Conservation (phyloP, 2,113 vertebrate species). For the Entomyzon cyanotis region DNA sequence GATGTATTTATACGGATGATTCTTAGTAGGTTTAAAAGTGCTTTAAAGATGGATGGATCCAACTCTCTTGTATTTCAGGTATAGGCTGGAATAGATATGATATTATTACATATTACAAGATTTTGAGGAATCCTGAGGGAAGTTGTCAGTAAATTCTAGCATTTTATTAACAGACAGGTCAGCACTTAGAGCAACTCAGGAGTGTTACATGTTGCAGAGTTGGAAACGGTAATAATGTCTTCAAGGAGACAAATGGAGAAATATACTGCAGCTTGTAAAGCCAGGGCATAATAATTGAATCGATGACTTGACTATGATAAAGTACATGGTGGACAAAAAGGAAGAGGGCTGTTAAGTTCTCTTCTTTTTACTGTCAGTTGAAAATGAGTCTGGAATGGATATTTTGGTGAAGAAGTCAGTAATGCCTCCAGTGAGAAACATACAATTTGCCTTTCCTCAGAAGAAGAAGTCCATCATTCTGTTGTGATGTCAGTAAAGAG, state of each 20-base stretch:
- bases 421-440: slow-evolving; percentile 17
- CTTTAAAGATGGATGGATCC: neutral
- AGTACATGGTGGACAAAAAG: neutral
- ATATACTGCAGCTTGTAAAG: slow-evolving; percentile 21
- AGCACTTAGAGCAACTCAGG: neutral
- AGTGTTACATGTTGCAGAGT: neutral
- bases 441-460: neutral
- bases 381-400: slow-evolving; percentile 23
- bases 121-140: neutral
- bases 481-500: neutral
- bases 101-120: neutral
- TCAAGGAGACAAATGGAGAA: slow-evolving; percentile 51
- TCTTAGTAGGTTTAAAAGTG: neutral
- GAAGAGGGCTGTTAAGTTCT: slow-evolving; percentile 25
- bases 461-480: slow-evolving; percentile 14
- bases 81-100: neutral
- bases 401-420: slow-evolving; percentile 8
- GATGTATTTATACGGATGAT: neutral
- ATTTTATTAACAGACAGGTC: neutral
- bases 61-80: neutral
- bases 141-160: neutral
- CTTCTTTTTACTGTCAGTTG: slow-evolving; percentile 23
- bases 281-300: slow-evolving; percentile 28
- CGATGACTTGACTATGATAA: slow-evolving; percentile 39
- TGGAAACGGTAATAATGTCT: neutral